Conservation (phyloP, 1,140 invertebrate species). For the Hormaphis cornu region DNA sequence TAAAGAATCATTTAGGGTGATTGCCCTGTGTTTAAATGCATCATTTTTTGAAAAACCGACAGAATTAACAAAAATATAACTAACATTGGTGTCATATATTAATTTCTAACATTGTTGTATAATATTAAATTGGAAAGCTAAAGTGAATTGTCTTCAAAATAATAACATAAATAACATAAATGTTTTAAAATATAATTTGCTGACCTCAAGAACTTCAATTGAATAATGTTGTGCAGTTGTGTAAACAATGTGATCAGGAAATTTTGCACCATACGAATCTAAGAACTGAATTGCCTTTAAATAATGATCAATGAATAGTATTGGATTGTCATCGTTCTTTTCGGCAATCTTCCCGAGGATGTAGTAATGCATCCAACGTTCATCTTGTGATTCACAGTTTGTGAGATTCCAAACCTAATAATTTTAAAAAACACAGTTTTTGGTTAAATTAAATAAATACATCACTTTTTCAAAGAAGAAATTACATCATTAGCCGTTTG, state of each 20-base stretch:
- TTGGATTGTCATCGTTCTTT: conserved; percentile 63
- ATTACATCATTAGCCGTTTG: conserved; percentile 52
- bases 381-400: conserved; percentile 56
- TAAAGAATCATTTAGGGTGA: too few relatives aligned
- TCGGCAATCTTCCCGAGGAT: conserved; percentile 87
- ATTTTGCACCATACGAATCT: conserved; percentile 68
- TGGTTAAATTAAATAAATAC: background rate
- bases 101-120: too few relatives aligned
- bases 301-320: conserved; percentile 70
- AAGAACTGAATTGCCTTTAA: conserved; percentile 45
- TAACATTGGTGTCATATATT: too few relatives aligned
- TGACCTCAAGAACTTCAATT: conserved; percentile 79
- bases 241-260: conserved; percentile 78
- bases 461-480: background rate
- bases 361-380: conserved; percentile 81
- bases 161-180: too few relatives aligned
- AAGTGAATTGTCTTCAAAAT: too few relatives aligned
- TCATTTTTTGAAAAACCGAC: too few relatives aligned
- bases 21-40: too few relatives aligned
- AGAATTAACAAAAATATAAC: too few relatives aligned
- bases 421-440: background rate
- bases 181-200: background rate
- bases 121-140: too few relatives aligned
- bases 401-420: conserved; percentile 39
- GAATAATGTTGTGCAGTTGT: conserved; percentile 70